Percentiles rank a stretch among this genome's conserved stretches.
These are phyloP conservation scores for Agriotes lineatus DNA, from an alignment of 2,888 invertebrate species.

Conservation along the genomic window DNA sequence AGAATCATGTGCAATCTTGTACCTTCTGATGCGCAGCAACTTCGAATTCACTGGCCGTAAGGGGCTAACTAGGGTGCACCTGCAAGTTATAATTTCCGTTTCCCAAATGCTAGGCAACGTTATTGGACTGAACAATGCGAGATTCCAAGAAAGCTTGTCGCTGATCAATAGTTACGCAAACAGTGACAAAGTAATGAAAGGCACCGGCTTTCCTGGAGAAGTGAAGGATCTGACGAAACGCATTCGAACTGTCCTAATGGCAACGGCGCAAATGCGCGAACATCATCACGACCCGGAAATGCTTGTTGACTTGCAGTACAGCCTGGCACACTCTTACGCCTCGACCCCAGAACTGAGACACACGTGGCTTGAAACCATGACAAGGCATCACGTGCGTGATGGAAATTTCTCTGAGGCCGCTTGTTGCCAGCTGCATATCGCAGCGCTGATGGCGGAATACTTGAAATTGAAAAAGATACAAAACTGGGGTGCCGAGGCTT, in stretches of 20 bases:
- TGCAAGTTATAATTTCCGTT: conserved; percentile 95
- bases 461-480: conserved; percentile 81
- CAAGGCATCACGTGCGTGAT: conserved; percentile 85
- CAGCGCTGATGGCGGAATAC: conserved; percentile 95
- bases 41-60: conserved; percentile 89
- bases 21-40: conserved; percentile 93
- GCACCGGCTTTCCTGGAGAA: conserved; percentile 88
- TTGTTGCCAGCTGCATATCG: conserved; percentile 94
- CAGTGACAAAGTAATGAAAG: conserved; percentile 95
- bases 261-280: conserved; percentile 92
- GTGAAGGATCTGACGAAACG: conserved; percentile 94
- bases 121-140: conserved; percentile 91
- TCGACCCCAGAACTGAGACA: conserved; percentile 94
- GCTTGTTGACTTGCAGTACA: conserved; percentile 90
- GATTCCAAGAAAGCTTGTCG: conserved; percentile 94
- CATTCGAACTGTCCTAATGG: conserved; percentile 94
- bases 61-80: conserved; percentile 88
- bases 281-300: conserved; percentile 93
- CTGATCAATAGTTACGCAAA: conserved; percentile 93
- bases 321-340: conserved; percentile 92
- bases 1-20: conserved; percentile 92
- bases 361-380: conserved; percentile 97
- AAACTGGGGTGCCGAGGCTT: conserved; percentile 89
- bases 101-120: conserved; percentile 93
- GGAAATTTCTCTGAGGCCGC: conserved; percentile 94